Base-by-base conservation (phyloP, 1,140 invertebrate species). In the Cardiocondyla obscurior region DNA sequence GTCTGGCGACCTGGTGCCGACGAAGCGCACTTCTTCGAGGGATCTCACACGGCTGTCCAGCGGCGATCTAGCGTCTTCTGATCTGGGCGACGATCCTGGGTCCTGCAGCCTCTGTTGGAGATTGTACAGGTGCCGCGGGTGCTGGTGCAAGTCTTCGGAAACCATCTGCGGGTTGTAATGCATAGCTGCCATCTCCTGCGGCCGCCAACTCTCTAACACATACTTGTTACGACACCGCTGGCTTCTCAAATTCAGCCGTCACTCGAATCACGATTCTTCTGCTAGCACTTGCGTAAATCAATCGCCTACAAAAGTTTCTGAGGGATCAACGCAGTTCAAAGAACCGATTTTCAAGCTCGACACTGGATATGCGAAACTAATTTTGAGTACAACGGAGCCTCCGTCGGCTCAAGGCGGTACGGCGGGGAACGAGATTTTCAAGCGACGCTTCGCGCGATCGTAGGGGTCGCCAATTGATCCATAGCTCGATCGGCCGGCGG, bases 121-220 rank as follows among this genome's bases (percentile, higher is more conserved):
- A 5, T 87, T 88, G 39, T 91, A 92, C 0, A 88, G 42, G 12
- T 92, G 89, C 55, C 86, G 77, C 1, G 84, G 81, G 69, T 90
- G 88, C 30, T 73, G 83, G 55, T 91, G 91, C 64, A 90, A 85
- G n/a, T 92, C 92, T 25, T 93, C 92, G 16, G 87, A 69, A 19
- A 90, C 82, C 30, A 91, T 85, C 81, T 90, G 91, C 10, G 90
- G 84, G 85, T 93, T 91, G 89, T 91, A 93, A 84, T 93, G 92
- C 92, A 93, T 92, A 67, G 91, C 91, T 77, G 92, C 88, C 90
- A 91, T 91, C 49, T 36, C 69, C 53, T 25, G 42, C 28, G 57
- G 6, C 5, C 33, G 62, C 60, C 53, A 65, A 49, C 19, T 83
- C 3, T 74, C 73, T 70, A 84, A 28, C 67, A 55, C 82, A 84